phyloP scores from a whole-genome alignment of 1,140 invertebrate species.

The Monochamus saltuarius region DNA sequence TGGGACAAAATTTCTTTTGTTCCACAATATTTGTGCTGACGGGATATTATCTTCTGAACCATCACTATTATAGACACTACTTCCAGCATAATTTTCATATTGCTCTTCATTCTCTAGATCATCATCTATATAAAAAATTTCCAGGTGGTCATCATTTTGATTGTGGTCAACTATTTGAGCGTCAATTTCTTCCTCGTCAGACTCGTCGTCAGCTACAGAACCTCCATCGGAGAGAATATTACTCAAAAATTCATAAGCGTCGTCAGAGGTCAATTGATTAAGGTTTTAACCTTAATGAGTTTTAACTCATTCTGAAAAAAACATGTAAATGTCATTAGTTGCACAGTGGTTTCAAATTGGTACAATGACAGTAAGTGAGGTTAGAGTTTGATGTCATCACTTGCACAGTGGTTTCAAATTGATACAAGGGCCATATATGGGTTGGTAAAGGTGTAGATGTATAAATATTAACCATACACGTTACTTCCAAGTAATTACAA shows the following conservation, averaged over 20 bases:
- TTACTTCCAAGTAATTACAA: constrained; percentile 3
- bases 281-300: too few species aligned
- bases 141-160: not conserved
- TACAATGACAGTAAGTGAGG: too few species aligned
- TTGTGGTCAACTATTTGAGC: not conserved
- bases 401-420: too few species aligned
- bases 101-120: too few species aligned
- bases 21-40: not conserved
- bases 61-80: constrained; percentile 1
- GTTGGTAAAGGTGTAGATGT: not conserved
- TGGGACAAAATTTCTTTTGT: not conserved
- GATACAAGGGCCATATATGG: too few species aligned
- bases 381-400: too few species aligned
- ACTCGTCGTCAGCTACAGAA: not conserved
- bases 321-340: not conserved
- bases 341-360: too few species aligned
- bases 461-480: constrained; percentile 1
- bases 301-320: constrained; percentile 10
- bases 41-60: constrained; percentile 3
- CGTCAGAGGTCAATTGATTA: constrained; percentile 1
- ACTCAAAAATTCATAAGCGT: not conserved
- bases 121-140: not conserved
- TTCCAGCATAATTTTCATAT: too few species aligned
- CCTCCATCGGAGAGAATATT: constrained; percentile 7
- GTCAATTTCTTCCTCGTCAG: not conserved